Conservation (phyloP, 2,888 invertebrate species). For the Taphrorychus bicolor region DNA sequence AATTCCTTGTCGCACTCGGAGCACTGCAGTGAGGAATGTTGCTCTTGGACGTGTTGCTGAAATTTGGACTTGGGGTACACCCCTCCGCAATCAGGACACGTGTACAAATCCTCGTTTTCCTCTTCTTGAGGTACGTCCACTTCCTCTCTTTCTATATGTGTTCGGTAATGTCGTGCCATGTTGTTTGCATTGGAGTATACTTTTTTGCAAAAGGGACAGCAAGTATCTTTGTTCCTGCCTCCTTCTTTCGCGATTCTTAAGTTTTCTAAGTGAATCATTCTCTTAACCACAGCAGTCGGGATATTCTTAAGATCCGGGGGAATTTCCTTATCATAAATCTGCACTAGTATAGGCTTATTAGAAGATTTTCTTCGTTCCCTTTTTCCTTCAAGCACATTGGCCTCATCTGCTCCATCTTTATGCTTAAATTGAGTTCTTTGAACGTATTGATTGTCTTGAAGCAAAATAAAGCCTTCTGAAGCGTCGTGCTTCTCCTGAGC, state of each 20-base stretch:
- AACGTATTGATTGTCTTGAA: constrained; percentile 52
- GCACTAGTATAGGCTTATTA: constrained; percentile 27
- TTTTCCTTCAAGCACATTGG: constrained; percentile 36
- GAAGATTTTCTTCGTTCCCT: constrained; percentile 34
- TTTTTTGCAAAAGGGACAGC: constrained; percentile 66
- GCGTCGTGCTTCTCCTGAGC: constrained; percentile 52
- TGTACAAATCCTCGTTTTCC: constrained; percentile 60
- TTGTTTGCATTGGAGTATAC: constrained; percentile 65
- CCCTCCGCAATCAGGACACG: constrained; percentile 68
- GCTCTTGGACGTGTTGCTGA: constrained; percentile 65
- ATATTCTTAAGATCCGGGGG: constrained; percentile 35
- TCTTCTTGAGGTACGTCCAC: constrained; percentile 50
- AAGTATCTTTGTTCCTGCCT: constrained; percentile 30
- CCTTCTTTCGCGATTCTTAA: not conserved
- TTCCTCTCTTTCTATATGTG: constrained; percentile 38
- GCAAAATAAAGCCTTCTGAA: constrained; percentile 52
- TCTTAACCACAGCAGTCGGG: constrained; percentile 45
- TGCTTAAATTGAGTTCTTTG: constrained; percentile 10
- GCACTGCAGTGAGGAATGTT: constrained; percentile 66
- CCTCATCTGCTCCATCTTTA: constrained; percentile 25
- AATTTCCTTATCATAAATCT: constrained; percentile 25
- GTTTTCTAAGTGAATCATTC: constrained; percentile 60
- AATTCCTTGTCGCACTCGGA: constrained; percentile 71
- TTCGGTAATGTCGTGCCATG: constrained; percentile 66
- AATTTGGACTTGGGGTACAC: constrained; percentile 66